phyloP scores from a whole-genome alignment of 2,888 invertebrate genomes.

The Nymphalis c-album region DNA sequence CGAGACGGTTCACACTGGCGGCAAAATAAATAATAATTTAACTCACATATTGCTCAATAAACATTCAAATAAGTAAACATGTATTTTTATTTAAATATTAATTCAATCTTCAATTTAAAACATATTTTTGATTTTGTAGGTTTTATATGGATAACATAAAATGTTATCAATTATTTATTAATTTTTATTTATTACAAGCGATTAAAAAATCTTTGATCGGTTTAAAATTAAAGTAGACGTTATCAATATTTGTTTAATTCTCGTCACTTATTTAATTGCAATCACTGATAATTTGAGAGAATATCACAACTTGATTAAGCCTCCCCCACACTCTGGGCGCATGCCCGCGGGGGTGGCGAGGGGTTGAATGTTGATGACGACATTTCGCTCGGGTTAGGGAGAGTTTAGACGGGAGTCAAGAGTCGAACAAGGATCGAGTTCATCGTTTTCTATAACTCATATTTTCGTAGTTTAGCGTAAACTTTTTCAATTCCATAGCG shows the following conservation, averaged over 20 bases:
- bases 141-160: not conserved
- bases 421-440: constrained; percentile 40
- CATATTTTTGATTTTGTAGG: no score
- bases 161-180: not conserved
- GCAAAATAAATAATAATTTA: constrained; percentile 60
- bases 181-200: not conserved
- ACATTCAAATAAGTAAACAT: not conserved
- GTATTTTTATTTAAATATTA: not conserved
- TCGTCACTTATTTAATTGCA: constrained; percentile 27
- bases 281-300: constrained; percentile 46
- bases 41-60: not conserved
- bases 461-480: constrained; percentile 38
- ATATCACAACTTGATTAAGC: constrained; percentile 56
- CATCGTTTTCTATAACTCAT: constrained; percentile 36
- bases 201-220: no score
- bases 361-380: constrained; percentile 68
- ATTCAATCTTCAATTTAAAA: not conserved
- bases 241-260: not conserved
- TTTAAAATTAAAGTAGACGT: no score
- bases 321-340: constrained; percentile 58
- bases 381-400: constrained; percentile 64
- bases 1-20: constrained; percentile 58
- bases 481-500: constrained; percentile 43
- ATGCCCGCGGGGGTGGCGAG: constrained; percentile 53
- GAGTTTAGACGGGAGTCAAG: constrained; percentile 53